Evolutionary conservation across 2,113 vertebrate species (phyloP), one percentile per base, ranked within the genome.

Genomic region (Grammatotria lemairii): DNA sequence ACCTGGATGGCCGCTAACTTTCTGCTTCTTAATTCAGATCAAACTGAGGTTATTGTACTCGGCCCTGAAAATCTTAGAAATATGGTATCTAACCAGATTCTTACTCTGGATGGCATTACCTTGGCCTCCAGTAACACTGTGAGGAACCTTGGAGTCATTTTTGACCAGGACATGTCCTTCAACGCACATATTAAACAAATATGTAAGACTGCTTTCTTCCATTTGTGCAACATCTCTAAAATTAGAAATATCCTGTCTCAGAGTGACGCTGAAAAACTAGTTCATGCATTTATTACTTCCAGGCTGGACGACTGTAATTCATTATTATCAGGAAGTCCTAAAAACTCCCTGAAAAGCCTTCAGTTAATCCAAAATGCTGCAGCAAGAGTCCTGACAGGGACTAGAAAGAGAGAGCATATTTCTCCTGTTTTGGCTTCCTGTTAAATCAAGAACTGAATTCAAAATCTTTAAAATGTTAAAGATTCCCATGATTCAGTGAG

Each of bases 351-450:
- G 10, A 4, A 54, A 23, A 23, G n/a, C 10, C 53, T 55, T 13
- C 1, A 55, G 53, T 0, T 23, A 0, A 1, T 55, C 21, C 53
- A 55, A 23, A 55, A 23, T 55, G 21, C 53, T 55, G 53, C 53
- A 55, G 11, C 6, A 55, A 55, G 53, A 55, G 53, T 55, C 0
- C 53, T 23, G 53, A 55, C 53, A 55, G 53, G 53, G 21, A 55
- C 53, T 23, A 23, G 53, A 55, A 55, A 13, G 53, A 55, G 53
- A 21, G 53, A 23, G 21, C 53, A 55, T 0, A 55, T 55, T 55
- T 55, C 53, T 55, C 53, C 11, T 55, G 21, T 23, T 13, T 55
- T 55, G 21, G 53, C 53, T 55, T 26, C 54, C 54, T 55, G 54
- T 55, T 55, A 26, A 55, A 55, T 55, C 11, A 0, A 14, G 54